Evolutionary conservation across 2,797 vertebrate genomes (phyloP).

Genomic region (Momotus momota): DNA sequence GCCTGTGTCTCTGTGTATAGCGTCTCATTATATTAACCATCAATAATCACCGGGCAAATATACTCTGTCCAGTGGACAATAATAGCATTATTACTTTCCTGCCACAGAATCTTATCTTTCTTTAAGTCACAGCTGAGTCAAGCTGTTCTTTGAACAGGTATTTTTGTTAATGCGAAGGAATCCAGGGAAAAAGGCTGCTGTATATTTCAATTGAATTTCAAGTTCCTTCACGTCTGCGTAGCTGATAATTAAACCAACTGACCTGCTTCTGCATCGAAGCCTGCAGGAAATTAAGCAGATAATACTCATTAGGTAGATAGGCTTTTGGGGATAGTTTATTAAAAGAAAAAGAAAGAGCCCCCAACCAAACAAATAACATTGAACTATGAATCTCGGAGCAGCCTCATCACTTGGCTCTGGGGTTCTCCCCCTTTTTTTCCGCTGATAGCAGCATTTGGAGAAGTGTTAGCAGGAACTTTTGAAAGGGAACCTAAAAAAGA

Average conservation of each 20-base stretch:
- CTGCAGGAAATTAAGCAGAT: constrained; percentile 73
- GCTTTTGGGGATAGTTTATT: constrained; percentile 64
- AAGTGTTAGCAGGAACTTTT: not conserved
- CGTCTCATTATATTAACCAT: constrained; percentile 3
- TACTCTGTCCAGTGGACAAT: not conserved
- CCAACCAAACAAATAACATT: constrained; percentile 50
- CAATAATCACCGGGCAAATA: constrained; percentile 39
- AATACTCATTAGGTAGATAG: constrained; percentile 68
- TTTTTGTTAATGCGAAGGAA: constrained; percentile 30
- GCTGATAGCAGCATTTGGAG: not conserved
- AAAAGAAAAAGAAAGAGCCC: constrained; percentile 35
- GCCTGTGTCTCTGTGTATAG: not conserved
- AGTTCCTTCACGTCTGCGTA: constrained; percentile 57
- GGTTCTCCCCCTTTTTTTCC: not conserved
- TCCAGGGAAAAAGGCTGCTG: not conserved
- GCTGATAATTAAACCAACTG: constrained; percentile 71
- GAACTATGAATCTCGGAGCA: not conserved
- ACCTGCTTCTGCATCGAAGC: constrained; percentile 64
- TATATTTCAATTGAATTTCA: constrained; percentile 58
- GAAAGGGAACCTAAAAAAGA: not conserved
- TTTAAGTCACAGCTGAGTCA: constrained; percentile 47
- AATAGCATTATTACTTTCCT: constrained; percentile 30
- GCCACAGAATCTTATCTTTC: constrained; percentile 37
- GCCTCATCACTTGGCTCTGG: not conserved
- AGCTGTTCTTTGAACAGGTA: constrained; percentile 54